Evolutionary conservation across 2,888 invertebrate species (phyloP), one percentile per base, ranked within the genome.

Genomic region (Lapara coniferarum): DNA sequence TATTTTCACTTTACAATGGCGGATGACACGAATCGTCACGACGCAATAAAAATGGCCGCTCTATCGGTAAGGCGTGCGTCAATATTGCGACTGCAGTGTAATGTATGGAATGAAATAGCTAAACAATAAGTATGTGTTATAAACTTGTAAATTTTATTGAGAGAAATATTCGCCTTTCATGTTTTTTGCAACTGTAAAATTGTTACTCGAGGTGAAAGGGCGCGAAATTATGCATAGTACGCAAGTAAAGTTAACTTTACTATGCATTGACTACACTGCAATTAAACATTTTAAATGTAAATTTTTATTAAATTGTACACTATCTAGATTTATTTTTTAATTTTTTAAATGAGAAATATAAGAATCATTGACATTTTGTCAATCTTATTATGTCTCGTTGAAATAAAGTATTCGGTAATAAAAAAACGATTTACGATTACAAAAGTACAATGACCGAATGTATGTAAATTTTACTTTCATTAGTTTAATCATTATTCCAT

Each of bases 11-110:
- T 88, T 88, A 84, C 90, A 93, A 93, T 93, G 93, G 93, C 93
- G 93, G 93, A 92, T 93, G 93, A 92, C 93, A 93, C 92, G 92
- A 93, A 90, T 89, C 92, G 89, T 91, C 92, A 88, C 91, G 91
- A 92, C 92, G 92, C 92, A 93, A 93, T 93, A 92, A 93, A 93
- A 89, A 93, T 93, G 93, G 93, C 93, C 93, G 93, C 91, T 91
- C 79, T 87, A 85, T 88, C 86, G 93, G 93, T 93, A 93, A 93
- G 93, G 93, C 93, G 92, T 90, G 92, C 92, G 92, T 91, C 91
- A 90, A 88, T 86, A 87, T 75, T 84, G 84, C 77, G 83, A 85
- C 81, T 84, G 81, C 81, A 84, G 81, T 81, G 63, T 51, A 52
- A 51, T 66, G 16, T 59, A 57, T 71, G 44, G 30, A 56, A 51